Base-by-base conservation (phyloP, 53 echinoderm and acorn worm genomes). In the Paelopatides confundens region DNA sequence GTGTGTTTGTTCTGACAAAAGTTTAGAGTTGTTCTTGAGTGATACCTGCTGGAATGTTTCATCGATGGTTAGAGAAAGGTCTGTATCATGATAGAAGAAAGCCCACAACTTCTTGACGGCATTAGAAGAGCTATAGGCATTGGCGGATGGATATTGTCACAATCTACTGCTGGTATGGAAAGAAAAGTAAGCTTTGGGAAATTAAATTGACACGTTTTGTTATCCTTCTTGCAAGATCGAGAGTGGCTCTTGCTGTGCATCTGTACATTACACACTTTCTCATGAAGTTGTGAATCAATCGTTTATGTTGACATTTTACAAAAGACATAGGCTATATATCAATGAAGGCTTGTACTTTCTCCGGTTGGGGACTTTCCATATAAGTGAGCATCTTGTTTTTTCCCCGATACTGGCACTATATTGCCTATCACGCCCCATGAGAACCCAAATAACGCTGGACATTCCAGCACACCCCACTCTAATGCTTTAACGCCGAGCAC, bases 151-250 rank as follows among this genome's bases (percentile, higher is more conserved):
- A 53, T n/a, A 36, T 27, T 21, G 24, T 77, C 48, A 4, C 3
- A 48, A 48, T 30, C 24, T 26, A 27, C 23, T 2, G 23, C 8
- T 31, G 85, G 81, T 37, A 67, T 66, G 1, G 47, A 21, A 48
- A 91, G 69, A 65, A 94, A 94, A 86, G 93, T 93, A 8, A 85
- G 91, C 71, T 87, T 87, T 63, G 95, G 95, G 31, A 90, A 93
- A 89, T 95, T 95, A 81, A 90, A 94, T 77, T 92, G 71, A 81
- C 95, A 94, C 11, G 69, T 62, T 34, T 66, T 92, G 10, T 87
- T 89, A 32, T 76, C 92, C 33, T 94, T 94, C 65, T 36, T 58
- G 54, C 92, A 89, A 36, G 89, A 86, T 63, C 84, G 89, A 27
- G 93, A 90, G 77, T 93, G 90, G n/a, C 54, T 91, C 65, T 78